Conservation (phyloP, 2,113 vertebrate species). For the Dipodomys ordii region DNA sequence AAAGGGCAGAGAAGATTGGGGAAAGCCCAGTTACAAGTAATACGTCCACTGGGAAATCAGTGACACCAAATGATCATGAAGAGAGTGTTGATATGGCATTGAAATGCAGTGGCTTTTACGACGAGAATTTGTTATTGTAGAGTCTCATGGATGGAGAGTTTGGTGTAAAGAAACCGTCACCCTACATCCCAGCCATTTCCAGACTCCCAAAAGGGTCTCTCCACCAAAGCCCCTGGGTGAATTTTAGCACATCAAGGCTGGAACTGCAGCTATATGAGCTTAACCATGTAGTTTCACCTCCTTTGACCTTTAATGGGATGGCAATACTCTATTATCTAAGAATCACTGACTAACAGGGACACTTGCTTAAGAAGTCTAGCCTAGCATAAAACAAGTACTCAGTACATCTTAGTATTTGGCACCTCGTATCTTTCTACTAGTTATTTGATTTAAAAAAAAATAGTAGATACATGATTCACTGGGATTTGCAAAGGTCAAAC, state of each 20-base stretch:
- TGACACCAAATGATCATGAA: slow-evolving; percentile 37
- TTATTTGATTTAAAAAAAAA: neutral
- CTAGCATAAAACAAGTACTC: neutral
- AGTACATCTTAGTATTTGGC: neutral
- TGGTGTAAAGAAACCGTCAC: neutral
- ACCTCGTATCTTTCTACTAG: neutral
- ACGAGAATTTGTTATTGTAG: slow-evolving; percentile 33
- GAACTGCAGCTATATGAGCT: neutral
- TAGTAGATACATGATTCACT: accelerated
- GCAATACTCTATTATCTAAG: accelerated
- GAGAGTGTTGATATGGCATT: slow-evolving; percentile 18
- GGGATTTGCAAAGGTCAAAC: neutral
- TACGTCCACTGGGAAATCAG: slow-evolving; percentile 8
- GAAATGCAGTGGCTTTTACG: neutral
- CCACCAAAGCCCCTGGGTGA: accelerated
- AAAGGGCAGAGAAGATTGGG: neutral
- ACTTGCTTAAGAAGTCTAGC: neutral
- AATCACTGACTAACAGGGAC: too few relatives aligned
- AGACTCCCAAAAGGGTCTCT: neutral
- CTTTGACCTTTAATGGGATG: neutral
- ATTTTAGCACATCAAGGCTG: neutral
- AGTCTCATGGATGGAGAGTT: neutral
- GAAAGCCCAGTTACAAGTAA: neutral
- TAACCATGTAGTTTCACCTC: neutral
- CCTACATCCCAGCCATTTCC: neutral